phyloP scores from a whole-genome alignment of 2,797 vertebrate species.

The Danio aesculapii region DNA sequence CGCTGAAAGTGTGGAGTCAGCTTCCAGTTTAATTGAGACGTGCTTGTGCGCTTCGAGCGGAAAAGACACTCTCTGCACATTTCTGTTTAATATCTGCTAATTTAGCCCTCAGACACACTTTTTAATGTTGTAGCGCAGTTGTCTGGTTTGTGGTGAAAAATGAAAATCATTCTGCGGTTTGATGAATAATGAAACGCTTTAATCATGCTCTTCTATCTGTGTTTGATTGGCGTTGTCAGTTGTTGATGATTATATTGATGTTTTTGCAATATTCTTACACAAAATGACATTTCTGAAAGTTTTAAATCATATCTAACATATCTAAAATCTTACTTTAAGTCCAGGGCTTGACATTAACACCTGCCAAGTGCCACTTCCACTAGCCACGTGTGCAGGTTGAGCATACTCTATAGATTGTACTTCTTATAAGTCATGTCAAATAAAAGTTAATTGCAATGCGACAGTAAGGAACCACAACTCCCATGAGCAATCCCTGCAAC shows the following conservation, averaged over 20 bases:
- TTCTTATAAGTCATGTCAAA: too few species aligned
- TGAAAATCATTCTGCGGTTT: background rate
- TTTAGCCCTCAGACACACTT: slow-evolving; percentile 32
- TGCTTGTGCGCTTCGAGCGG: background rate
- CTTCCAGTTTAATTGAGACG: slow-evolving; percentile 34
- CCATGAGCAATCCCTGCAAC: too few species aligned
- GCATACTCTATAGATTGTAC: too few species aligned
- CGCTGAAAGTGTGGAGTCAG: slow-evolving; percentile 41
- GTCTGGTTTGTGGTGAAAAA: slow-evolving; percentile 21
- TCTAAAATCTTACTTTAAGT: background rate
- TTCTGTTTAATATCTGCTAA: slow-evolving; percentile 30
- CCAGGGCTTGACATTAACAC: background rate
- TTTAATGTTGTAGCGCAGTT: slow-evolving; percentile 19
- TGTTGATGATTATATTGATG: background rate
- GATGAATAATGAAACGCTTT: background rate
- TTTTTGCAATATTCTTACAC: background rate
- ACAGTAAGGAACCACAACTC: too few species aligned
- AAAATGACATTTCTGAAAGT: background rate
- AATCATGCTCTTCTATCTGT: background rate
- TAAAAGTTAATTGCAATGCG: too few species aligned
- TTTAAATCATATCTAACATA: too few species aligned
- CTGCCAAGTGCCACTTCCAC: too few species aligned
- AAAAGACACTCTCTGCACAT: slow-evolving; percentile 16
- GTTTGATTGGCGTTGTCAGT: background rate
- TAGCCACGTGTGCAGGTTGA: too few species aligned